phyloP scores from a whole-genome alignment of 2,888 invertebrate species.

The Pogonocherus hispidulus region DNA sequence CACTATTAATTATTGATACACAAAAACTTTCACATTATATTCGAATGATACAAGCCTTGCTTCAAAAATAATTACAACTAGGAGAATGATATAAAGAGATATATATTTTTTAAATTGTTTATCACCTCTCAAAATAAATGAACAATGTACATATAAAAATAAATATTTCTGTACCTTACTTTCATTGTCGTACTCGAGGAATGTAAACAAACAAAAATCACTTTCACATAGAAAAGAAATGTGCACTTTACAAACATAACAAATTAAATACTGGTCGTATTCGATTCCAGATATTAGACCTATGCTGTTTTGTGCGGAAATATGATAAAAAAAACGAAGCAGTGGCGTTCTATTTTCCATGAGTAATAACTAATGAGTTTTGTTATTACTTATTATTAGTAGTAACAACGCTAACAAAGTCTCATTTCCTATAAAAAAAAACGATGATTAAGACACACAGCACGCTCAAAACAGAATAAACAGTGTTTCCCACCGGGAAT shows the following conservation, averaged over 20 bases:
- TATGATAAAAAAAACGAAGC: not conserved
- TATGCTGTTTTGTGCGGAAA: not conserved
- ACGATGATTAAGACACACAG: no score
- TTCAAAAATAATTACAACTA: no score
- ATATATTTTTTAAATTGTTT: not conserved
- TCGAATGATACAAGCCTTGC: no score
- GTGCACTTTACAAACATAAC: not conserved
- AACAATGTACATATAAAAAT: slow-evolving; percentile 3
- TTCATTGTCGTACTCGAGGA: not conserved
- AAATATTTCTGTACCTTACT: slow-evolving; percentile 2
- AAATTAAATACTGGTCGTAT: not conserved
- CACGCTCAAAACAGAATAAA: no score
- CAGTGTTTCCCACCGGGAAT: no score
- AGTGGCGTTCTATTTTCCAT: no score
- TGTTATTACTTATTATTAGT: no score
- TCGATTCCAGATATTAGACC: not conserved
- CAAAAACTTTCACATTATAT: slow-evolving; percentile 11
- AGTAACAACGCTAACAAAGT: no score
- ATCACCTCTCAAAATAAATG: not conserved
- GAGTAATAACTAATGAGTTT: no score
- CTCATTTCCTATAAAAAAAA: no score
- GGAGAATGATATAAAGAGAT: not conserved
- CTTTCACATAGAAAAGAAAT: slow-evolving; percentile 6
- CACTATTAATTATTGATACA: slow-evolving; percentile 17
- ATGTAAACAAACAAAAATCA: not conserved